Percentiles rank a stretch among this genome's conserved stretches.
Conservation (phyloP, 2,797 vertebrate species). For the Malacoctenus gilli region DNA sequence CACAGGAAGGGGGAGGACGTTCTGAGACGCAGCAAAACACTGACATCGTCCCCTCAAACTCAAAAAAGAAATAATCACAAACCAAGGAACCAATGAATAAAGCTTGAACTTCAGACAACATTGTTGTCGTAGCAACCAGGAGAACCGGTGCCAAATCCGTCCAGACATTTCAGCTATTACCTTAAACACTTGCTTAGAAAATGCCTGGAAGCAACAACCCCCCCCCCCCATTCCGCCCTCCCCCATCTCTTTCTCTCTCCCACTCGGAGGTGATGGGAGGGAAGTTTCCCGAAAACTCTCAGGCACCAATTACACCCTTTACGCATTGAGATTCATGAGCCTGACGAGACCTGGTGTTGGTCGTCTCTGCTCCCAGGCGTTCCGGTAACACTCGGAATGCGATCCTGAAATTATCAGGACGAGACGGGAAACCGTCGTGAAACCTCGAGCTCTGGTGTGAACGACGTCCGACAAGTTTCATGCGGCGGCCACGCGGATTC, state of each 20-base stretch:
- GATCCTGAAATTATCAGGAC: conserved; percentile 39
- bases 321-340: conserved; percentile 66
- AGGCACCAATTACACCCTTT: conserved; percentile 60
- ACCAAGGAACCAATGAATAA: conserved; percentile 40
- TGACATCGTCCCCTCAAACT: conserved; percentile 19
- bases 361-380: conserved; percentile 39
- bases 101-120: conserved; percentile 30
- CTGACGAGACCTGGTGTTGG: conserved; percentile 40
- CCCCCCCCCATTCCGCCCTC: not conserved
- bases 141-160: conserved; percentile 38
- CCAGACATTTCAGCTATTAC: conserved; percentile 53
- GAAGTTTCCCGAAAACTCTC: conserved; percentile 53
- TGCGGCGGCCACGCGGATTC: not conserved
- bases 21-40: conserved; percentile 32
- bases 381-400: conserved; percentile 30
- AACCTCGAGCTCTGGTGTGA: conserved; percentile 23
- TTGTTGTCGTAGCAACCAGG: conserved; percentile 43
- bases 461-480: conserved; percentile 2
- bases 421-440: conserved; percentile 28
- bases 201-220: conserved; percentile 18
- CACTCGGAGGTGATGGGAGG: conserved; percentile 38
- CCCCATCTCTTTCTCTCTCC: not conserved
- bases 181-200: conserved; percentile 52
- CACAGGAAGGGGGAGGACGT: conserved; percentile 18
- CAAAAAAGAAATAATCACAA: conserved; percentile 39